Base-by-base conservation (phyloP, 2,113 vertebrate genomes). In the Cebidichthys violaceus region DNA sequence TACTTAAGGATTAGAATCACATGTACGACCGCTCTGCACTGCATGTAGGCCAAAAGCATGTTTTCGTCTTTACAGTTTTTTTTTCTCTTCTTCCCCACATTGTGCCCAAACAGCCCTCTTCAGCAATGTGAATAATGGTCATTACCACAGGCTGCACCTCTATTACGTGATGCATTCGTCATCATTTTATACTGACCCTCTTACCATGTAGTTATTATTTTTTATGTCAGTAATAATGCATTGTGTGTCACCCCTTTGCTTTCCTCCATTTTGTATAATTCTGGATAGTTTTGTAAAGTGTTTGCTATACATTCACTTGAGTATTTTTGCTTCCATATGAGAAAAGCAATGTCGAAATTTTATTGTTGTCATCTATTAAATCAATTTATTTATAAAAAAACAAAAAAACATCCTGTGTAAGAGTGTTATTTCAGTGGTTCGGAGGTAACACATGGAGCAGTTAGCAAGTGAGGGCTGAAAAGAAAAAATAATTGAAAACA, bases 341-440 rank as follows among this genome's bases (percentile, higher is more conserved):
- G 90, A 94, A 92, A 91, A 93, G 88, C 85, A 86, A 92, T 92
- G 89, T 93, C 89, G 87, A 92, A 90, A 94, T 89, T 85, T 90
- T 91, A 92, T 92, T 92, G 89, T 92, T 88, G 91, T 93, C 93
- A 92, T 93, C 87, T 91, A 94, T 94, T 94, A 94, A 94, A 94
- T 92, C 90, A 91, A 88, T 93, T 94, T 94, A 94, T 94, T 94
- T 94, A 94, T 94, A 94, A 90, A 91, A 89, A 75, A 88, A 78
- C 81, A 79, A 52, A 20, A 31, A 18, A 27, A 60, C 27, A 22
- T 59, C n/a, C 17, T 54, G 68, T 75, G 82, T 86, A 37, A 75
- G 61, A 67, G 68, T 1, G 20, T 90, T 72, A 70, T 90, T 91
- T 76, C 50, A 31, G 39, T n/a, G 54, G 41, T 59, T 67, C 22